phyloP scores from a whole-genome alignment of 2,113 vertebrate genomes.

The Hyperopisus bebe region DNA sequence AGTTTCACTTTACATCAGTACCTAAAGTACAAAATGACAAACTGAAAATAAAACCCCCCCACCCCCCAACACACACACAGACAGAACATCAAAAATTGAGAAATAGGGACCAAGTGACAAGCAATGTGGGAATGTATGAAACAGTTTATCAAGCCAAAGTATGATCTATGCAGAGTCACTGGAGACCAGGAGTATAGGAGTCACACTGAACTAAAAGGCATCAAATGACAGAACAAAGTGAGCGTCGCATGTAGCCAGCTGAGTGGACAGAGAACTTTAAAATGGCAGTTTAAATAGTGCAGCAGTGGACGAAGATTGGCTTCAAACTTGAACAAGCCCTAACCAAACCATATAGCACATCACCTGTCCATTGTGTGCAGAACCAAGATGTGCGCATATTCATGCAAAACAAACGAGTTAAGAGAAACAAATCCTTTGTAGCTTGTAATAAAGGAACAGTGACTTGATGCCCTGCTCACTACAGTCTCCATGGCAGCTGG shows the following conservation, averaged over 20 bases:
- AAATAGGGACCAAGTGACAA: background rate
- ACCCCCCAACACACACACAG: background rate
- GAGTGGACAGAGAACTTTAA: background rate
- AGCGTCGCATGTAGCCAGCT: background rate
- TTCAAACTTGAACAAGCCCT: background rate
- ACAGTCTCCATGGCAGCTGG: constrained; percentile 54
- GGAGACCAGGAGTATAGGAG: background rate
- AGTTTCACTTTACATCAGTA: constrained; percentile 37
- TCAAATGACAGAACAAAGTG: background rate
- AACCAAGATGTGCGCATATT: background rate
- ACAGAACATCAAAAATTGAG: constrained; percentile 39
- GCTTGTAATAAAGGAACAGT: background rate
- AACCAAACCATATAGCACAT: background rate
- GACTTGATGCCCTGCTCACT: constrained; percentile 30
- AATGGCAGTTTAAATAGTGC: background rate
- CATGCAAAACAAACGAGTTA: background rate
- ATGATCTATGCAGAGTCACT: background rate
- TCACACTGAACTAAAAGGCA: background rate
- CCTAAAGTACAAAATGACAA: constrained; percentile 43
- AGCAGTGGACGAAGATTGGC: background rate
- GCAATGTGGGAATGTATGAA: background rate
- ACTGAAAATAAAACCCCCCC: constrained; percentile 38
- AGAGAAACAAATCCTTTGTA: background rate
- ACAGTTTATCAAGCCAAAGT: background rate
- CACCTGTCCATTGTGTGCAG: constrained; percentile 11